These are phyloP conservation scores for Muscicapa comitata DNA, from an alignment of 2,797 vertebrate species.

Conservation along the genomic window DNA sequence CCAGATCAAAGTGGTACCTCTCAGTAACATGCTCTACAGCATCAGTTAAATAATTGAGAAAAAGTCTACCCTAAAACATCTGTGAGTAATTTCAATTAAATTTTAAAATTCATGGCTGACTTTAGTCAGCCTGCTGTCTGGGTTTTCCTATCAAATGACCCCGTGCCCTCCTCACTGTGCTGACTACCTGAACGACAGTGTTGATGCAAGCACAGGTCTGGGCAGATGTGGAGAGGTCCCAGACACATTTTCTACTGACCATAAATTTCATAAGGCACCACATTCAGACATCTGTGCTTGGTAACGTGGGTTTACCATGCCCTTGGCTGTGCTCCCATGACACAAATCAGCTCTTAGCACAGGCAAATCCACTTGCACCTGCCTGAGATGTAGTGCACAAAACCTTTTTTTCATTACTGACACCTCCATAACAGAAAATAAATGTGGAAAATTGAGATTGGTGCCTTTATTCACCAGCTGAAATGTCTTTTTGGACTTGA, in stretches of 20 bases:
- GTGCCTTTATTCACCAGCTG: not conserved
- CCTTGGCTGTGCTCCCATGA: rapidly evolving
- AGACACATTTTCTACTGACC: not conserved
- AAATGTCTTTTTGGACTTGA: not conserved
- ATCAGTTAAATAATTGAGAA: conserved; percentile 13
- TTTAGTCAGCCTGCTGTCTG: not conserved
- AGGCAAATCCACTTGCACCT: not conserved
- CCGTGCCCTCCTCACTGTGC: rapidly evolving
- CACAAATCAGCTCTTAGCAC: not conserved
- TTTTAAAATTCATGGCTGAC: not conserved
- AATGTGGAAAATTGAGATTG: rapidly evolving
- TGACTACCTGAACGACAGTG: rapidly evolving
- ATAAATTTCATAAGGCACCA: not conserved
- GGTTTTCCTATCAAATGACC: not conserved
- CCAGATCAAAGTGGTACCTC: not conserved
- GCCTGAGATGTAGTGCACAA: not conserved
- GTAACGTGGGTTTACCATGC: not conserved
- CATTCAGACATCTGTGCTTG: not conserved
- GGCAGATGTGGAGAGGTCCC: not conserved
- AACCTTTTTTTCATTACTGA: not conserved
- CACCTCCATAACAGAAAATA: not conserved
- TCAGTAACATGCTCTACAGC: not conserved
- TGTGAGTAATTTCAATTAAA: conserved; percentile 31
- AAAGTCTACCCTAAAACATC: conserved; percentile 5
- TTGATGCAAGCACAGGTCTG: not conserved